Evolutionary conservation across 92 coral and sea anemone genomes (phyloP), one percentile per base, ranked within the genome.

Genomic region (Diadumene lineata): DNA sequence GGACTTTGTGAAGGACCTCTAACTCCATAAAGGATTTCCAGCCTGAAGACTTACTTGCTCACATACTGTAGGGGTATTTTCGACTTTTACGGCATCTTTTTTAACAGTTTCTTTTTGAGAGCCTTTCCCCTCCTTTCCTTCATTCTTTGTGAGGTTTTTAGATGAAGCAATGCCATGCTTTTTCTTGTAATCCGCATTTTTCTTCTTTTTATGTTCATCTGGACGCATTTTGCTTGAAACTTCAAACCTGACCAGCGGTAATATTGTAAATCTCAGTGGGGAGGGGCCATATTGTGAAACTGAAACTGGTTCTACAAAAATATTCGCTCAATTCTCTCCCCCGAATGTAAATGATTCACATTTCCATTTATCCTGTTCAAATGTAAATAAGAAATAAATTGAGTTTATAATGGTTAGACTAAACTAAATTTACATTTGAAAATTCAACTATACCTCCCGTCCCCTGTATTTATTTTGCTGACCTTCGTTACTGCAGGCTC

Each of bases 141-240:
- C 67, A 23, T 50, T 68, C 51, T 73, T 82, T 16, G 69, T 60
- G 33, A 69, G 68, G 34, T 65, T 70, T 31, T 81, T 89, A 73
- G 92, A 87, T 10, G 43, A 83, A 38, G 89, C 29, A 56, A 96
- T 89, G 44, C 94, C 94, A 64, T 96, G 99, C 75, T 96, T 92
- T 72, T 89, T 96, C 86, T 96, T 96, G 69, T 96, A 96, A 23
- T 92, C 87, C 1, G 96, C 87, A 38, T 90, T 88, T 34, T 90
- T 89, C 81, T 87, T 96, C 50, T 86, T 88, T 86, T 96, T 96
- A 70, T 96, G 99, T 65, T 96, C 93, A 76, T 96, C 99, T 13
- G 99, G 97, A 44, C 97, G 79, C 99, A 96, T 96, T 13, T 21
- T 64, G 38, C 76, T 23, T 43, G 70, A 66, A 57, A 68, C 56